Evolutionary conservation across 1,140 invertebrate species (phyloP), one percentile per base, ranked within the genome.

Genomic region (Zeugodacus cucurbitae): DNA sequence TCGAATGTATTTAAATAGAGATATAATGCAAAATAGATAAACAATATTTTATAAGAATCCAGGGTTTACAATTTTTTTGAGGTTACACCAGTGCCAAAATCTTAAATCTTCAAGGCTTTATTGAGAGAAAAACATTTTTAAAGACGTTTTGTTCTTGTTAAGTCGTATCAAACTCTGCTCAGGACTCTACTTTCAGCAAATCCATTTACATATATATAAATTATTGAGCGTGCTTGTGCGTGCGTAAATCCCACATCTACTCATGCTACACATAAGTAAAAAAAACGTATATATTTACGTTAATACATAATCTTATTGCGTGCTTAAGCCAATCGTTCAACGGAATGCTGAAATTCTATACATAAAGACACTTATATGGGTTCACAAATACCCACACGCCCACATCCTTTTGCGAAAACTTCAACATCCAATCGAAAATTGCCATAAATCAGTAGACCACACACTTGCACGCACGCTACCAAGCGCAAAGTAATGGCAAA

Each of bases 341-440:
- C 41, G 74, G 48, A 82, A 54, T 82, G n/a, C 41, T 41, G 48
- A 48, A 82, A 48, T 82, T n/a, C 4, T 37, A 82, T 82, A 82
- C 8, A 82, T 22, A 82, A 20, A 34, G 2, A 3, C 10, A 34
- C n/a, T 82, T 82, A 82, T 29, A 82, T 82, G 41, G 22, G 1
- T 29, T 29, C 41, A 48, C 11, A 29, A 10, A 74, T 67, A 67
- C 70, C 20, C 44, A 41, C 44, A 41, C 34, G 70, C 29, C 26
- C 82, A 37, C 44, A 58, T 59, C 85, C 26, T 86, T 54, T 86
- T 57, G 54, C 57, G 14, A 59, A 74, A 86, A 86, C 85, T 86
- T 58, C 85, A 86, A 86, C 85, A 59, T 86, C 85, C 85, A 86
- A 86, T 86, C 85, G 54, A 86, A 86, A 86, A 58, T 86, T 86